These are phyloP conservation scores for Lophura nycthemera DNA, from an alignment of 2,113 vertebrate genomes.

Conservation along the genomic window DNA sequence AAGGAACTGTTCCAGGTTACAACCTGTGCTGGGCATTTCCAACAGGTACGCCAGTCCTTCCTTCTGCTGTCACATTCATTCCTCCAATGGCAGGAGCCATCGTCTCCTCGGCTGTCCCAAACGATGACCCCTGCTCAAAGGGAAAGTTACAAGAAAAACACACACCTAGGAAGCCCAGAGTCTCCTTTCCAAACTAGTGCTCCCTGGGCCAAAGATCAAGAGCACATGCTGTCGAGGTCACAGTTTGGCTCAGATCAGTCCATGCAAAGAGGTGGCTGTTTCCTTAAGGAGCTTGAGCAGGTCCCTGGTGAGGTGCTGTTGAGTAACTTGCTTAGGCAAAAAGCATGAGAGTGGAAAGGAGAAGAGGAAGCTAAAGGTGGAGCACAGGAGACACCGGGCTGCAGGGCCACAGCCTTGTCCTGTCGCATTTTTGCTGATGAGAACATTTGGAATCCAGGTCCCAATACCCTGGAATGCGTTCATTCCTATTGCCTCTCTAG, in stretches of 20 bases:
- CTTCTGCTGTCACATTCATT: not conserved
- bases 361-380: not conserved
- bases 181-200: not conserved
- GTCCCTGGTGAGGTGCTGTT: not conserved
- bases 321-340: not conserved
- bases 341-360: not conserved
- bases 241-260: not conserved
- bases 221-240: not conserved
- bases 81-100: no score
- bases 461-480: not conserved
- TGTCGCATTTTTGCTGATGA: rapidly evolving
- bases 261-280: not conserved
- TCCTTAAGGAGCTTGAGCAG: not conserved
- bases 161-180: not conserved
- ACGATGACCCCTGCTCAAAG: not conserved
- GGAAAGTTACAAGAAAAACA: not conserved
- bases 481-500: not conserved
- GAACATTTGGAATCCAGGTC: rapidly evolving
- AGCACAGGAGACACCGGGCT: not conserved
- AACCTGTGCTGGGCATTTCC: not conserved
- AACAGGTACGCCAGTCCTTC: not conserved
- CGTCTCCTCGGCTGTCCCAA: not conserved
- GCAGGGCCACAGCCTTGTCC: not conserved
- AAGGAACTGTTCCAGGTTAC: not conserved
- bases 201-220: not conserved